These are phyloP conservation scores for Amblyraja radiata DNA, from an alignment of 2,797 vertebrate genomes.

Conservation along the genomic window DNA sequence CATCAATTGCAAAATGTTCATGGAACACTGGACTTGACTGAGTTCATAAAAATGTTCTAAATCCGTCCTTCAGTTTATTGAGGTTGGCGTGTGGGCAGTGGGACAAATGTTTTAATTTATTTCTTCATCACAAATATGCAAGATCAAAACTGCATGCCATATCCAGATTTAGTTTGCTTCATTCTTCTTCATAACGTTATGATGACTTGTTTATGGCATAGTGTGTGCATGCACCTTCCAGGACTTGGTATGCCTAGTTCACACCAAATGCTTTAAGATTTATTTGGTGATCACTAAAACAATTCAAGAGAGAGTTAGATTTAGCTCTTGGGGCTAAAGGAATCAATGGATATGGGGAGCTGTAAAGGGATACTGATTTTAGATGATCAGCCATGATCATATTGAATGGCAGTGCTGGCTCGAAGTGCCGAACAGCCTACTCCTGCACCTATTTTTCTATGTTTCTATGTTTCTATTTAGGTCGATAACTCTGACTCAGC, in stretches of 20 bases:
- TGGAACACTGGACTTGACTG: not conserved
- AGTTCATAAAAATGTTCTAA: not conserved
- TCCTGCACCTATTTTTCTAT: too few relatives aligned
- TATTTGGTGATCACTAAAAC: not conserved
- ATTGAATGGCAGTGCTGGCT: too few relatives aligned
- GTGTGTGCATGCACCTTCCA: not conserved
- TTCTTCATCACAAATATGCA: not conserved
- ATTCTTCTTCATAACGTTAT: not conserved
- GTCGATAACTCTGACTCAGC: not conserved
- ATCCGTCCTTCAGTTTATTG: not conserved
- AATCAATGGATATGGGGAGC: too few relatives aligned
- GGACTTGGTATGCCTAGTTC: not conserved
- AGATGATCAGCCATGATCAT: too few relatives aligned
- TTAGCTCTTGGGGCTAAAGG: too few relatives aligned
- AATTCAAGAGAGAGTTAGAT: too few relatives aligned
- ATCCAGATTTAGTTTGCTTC: not conserved
- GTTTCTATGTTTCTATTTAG: too few relatives aligned
- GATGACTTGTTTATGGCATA: not conserved
- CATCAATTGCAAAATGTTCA: not conserved
- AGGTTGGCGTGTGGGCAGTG: too few relatives aligned
- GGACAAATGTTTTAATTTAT: not conserved
- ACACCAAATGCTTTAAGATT: not conserved
- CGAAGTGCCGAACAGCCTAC: too few relatives aligned
- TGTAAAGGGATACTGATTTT: too few relatives aligned
- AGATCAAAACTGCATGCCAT: not conserved